phyloP scores from a whole-genome alignment of 1,140 invertebrate species.

The Bombus picipes region DNA sequence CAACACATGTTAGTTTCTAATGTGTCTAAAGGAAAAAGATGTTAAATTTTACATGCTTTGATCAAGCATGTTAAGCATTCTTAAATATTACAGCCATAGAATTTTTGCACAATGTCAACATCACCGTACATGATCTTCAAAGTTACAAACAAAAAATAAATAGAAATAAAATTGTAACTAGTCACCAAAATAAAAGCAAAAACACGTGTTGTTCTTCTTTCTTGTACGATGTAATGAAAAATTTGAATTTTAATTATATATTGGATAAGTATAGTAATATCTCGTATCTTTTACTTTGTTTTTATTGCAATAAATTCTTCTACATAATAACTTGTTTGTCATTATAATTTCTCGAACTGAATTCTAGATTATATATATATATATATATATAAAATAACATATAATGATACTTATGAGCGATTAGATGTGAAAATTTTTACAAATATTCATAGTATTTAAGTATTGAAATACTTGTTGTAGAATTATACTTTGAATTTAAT shows the following conservation, averaged over 20 bases:
- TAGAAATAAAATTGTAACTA: slow-evolving; percentile 60
- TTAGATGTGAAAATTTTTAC: background rate
- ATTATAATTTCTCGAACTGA: background rate
- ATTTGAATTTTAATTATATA: slow-evolving; percentile 11
- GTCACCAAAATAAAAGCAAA: slow-evolving; percentile 30
- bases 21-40: slow-evolving; percentile 33
- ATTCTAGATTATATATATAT: background rate
- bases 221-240: background rate
- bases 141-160: slow-evolving; percentile 34
- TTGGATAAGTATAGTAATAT: slow-evolving; percentile 2
- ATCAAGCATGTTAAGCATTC: slow-evolving; percentile 31
- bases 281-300: background rate
- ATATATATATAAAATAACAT: background rate
- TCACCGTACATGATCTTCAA: slow-evolving; percentile 37
- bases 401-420: background rate
- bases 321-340: background rate
- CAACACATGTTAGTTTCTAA: slow-evolving; percentile 30
- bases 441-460: background rate
- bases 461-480: background rate
- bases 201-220: background rate
- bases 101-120: slow-evolving; percentile 53
- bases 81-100: slow-evolving; percentile 50
- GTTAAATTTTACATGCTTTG: slow-evolving; percentile 54
- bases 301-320: slow-evolving; percentile 7
- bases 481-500: background rate